Conservation (phyloP, 2,888 invertebrate species). For the Cryptus viduatorius region DNA sequence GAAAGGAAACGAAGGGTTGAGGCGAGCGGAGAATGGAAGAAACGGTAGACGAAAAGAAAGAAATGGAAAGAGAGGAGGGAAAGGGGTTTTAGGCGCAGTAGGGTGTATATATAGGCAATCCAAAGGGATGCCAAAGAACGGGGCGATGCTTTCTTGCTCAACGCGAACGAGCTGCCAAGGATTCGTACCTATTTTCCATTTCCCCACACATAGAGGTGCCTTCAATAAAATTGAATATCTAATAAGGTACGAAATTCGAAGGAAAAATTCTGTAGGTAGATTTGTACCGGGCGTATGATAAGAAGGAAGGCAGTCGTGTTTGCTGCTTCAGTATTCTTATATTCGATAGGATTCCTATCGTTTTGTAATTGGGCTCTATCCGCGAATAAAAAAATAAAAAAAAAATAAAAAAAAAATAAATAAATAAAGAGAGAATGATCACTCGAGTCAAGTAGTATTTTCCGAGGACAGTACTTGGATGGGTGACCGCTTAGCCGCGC, state of each 20-base stretch:
- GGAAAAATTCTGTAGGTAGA: not conserved
- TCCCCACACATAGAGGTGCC: conserved; percentile 65
- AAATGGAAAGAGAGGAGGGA: conserved; percentile 12
- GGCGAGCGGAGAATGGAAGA: conserved; percentile 44
- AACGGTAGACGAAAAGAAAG: conserved; percentile 28
- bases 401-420: no score
- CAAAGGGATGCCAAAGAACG: conserved; percentile 62
- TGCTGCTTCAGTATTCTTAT: no score
- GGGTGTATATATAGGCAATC: conserved; percentile 38
- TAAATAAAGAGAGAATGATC: no score
- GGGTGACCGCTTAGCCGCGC: no score
- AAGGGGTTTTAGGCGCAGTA: conserved; percentile 6
- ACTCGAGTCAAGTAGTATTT: no score
- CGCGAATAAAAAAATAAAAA: no score
- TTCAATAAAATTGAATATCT: conserved; percentile 83
- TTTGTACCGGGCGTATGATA: not conserved
- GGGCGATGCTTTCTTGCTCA: conserved; percentile 44
- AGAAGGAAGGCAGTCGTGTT: not conserved
- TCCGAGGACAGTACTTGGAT: no score
- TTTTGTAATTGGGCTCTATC: no score
- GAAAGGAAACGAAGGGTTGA: conserved; percentile 46
- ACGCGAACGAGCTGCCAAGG: conserved; percentile 60
- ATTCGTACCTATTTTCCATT: conserved; percentile 46
- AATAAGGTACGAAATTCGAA: conserved; percentile 74
- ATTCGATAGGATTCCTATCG: no score